Percentiles rank a stretch among this genome's conserved stretches.
These are phyloP conservation scores for Drosophila willistoni DNA, from an alignment of 1,140 invertebrate genomes.

Conservation along the genomic window DNA sequence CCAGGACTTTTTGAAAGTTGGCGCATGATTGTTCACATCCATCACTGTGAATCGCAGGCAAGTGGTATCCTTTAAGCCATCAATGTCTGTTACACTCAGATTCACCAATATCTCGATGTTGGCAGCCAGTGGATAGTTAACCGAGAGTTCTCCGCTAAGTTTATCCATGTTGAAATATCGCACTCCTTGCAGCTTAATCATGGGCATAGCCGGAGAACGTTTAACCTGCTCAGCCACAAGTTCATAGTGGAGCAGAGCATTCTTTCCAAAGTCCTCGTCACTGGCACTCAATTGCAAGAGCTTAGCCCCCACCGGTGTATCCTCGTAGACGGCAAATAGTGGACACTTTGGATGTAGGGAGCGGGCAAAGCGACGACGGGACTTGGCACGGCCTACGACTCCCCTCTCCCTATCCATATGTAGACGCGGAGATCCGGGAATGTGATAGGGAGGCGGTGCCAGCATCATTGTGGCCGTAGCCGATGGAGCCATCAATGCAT, in stretches of 20 bases:
- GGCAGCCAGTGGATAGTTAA: constrained; percentile 89
- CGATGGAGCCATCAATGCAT: constrained; percentile 63
- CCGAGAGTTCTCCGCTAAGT: constrained; percentile 88
- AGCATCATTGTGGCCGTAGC: constrained; percentile 67
- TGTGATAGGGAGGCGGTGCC: constrained; percentile 68
- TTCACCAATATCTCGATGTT: constrained; percentile 91
- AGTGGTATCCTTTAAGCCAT: constrained; percentile 88
- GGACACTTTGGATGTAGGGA: constrained; percentile 82
- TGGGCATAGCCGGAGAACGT: constrained; percentile 71
- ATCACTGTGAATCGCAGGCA: constrained; percentile 88
- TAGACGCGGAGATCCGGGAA: constrained; percentile 70
- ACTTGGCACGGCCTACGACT: constrained; percentile 48
- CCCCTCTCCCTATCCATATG: constrained; percentile 44
- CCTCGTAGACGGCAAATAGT: constrained; percentile 90
- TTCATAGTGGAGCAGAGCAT: constrained; percentile 90
- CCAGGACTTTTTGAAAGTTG: constrained; percentile 91
- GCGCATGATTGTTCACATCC: constrained; percentile 94
- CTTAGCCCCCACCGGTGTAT: constrained; percentile 88
- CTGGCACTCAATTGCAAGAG: constrained; percentile 91
- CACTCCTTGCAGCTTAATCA: constrained; percentile 84
- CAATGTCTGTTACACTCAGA: constrained; percentile 90
- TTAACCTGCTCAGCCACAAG: constrained; percentile 87
- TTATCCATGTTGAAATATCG: constrained; percentile 90
- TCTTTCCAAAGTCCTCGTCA: constrained; percentile 91
- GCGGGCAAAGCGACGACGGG: constrained; percentile 44